A percentile compares a stretch with the other conserved stretches of the same genome.
phyloP scores from a whole-genome alignment of 2,888 invertebrate species.

The Electrophaes corylata region DNA sequence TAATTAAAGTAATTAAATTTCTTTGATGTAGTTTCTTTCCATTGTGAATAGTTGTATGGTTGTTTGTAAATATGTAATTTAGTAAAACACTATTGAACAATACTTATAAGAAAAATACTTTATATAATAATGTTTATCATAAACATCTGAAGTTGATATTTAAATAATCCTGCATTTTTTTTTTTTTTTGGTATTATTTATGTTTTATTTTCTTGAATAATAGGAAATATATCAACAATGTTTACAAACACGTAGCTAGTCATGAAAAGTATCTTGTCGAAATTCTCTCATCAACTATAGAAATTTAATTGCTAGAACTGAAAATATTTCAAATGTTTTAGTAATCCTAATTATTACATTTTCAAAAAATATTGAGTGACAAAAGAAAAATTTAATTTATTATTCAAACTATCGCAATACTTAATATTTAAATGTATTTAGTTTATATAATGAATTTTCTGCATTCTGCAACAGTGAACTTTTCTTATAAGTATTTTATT shows the following conservation, averaged over 20 bases:
- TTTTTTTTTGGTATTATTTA: too few species aligned
- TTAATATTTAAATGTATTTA: neutral
- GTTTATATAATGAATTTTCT: neutral
- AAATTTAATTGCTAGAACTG: too few species aligned
- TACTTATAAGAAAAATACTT: slow-evolving; percentile 7
- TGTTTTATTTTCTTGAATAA: too few species aligned
- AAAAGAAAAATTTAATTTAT: neutral
- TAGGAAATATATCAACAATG: too few species aligned
- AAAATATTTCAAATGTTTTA: too few species aligned
- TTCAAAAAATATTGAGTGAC: too few species aligned
- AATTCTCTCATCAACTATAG: too few species aligned
- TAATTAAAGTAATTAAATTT: slow-evolving; percentile 55
- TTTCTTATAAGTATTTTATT: neutral
- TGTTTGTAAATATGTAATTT: slow-evolving; percentile 54
- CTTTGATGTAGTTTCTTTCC: slow-evolving; percentile 80
- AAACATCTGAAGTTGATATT: neutral
- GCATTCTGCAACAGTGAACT: neutral
- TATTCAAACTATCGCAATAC: neutral
- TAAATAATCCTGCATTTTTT: neutral
- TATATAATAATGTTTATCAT: neutral
- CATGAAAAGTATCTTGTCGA: too few species aligned
- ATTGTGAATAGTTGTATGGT: slow-evolving; percentile 59
- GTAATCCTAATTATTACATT: too few species aligned
- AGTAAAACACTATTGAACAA: slow-evolving; percentile 15
- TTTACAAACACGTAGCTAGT: too few species aligned